Evolutionary conservation across 2,797 vertebrate species (phyloP), one percentile per base, ranked within the genome.

Genomic region (Ctenosaura bakeri): DNA sequence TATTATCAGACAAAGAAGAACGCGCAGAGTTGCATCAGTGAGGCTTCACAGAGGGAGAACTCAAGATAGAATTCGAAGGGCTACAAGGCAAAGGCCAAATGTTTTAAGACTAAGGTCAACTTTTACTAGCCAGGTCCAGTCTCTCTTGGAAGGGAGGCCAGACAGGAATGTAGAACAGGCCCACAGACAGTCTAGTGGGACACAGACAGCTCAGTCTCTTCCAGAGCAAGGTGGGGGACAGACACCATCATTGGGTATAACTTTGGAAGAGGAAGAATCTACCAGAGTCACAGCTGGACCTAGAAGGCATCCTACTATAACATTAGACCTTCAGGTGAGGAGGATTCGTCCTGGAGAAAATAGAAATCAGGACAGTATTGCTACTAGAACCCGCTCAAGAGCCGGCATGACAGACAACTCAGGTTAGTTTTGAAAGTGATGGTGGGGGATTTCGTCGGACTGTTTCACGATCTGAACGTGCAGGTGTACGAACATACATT

Each of bases 261-360:
- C 95, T 71, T 96, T 96, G 12, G 98, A 98, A 76, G 97, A 98
- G 87, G 98, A 98, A 91, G 97, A 97, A 1, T 93, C 96, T 20
- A 91, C 81, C 85, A 96, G 96, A 91, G 92, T 95, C 5, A 89
- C 93, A 87, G 14, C 92, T 84, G 85, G 95, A 1, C 95, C 98
- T 80, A 98, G 98, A 85, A 98, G 98, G 32, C 98, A 98, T 89
- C 98, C 99, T 0, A 98, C 98, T 32, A 99, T 99, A 95, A 99
- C 98, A 93, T 95, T 99, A 95, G 98, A 99, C 94, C 97, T 99
- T 93, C 99, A 99, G 93, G 98, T 99, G 92, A 98, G 98, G 93
- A 97, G 98, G 95, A 98, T 99, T 95, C 98, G 98, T 88, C 98
- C 98, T 1, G 98, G 98, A 59, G 99, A 99, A 95, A 98, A 98